phyloP scores from a whole-genome alignment of 37 sponge, comb jelly and placozoan genomes.

The Eunapius fragilis region DNA sequence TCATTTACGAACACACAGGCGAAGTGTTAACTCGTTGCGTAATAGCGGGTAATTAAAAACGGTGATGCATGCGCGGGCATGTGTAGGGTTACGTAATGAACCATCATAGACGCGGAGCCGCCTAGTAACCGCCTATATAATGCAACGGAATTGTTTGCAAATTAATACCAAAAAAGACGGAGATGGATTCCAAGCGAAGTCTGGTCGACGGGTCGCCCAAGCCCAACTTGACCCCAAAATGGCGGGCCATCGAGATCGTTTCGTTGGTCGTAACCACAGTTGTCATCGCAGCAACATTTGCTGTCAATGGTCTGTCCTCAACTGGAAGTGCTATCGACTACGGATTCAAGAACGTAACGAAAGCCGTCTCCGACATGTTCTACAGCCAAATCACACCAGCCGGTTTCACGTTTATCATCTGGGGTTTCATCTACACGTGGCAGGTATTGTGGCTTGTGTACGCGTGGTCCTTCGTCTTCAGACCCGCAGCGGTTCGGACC shows the following conservation, averaged over 20 bases:
- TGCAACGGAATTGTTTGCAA: too few species aligned
- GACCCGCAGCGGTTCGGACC: constrained; percentile 23
- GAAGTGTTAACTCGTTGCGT: too few species aligned
- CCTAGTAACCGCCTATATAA: too few species aligned
- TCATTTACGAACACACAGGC: too few species aligned
- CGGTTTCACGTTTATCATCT: constrained; percentile 65
- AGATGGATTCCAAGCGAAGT: too few species aligned
- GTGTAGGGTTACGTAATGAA: too few species aligned
- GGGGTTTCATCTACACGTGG: constrained; percentile 71
- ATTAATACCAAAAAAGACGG: too few species aligned
- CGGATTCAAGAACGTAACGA: constrained; percentile 18
- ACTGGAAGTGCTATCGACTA: background rate
- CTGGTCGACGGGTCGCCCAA: too few species aligned
- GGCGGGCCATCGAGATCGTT: background rate
- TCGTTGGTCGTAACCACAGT: background rate
- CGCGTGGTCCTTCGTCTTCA: constrained; percentile 61
- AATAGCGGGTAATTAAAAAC: too few species aligned
- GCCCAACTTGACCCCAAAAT: too few species aligned
- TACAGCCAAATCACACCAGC: constrained; percentile 45
- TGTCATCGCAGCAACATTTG: background rate
- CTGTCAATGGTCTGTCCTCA: constrained; percentile 9
- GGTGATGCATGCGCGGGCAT: too few species aligned
- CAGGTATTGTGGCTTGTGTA: constrained; percentile 63
- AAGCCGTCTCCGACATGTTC: constrained; percentile 25
- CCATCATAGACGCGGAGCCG: too few species aligned